phyloP scores from a whole-genome alignment of 2,797 vertebrate species.

The Lutjanus campechanus region DNA sequence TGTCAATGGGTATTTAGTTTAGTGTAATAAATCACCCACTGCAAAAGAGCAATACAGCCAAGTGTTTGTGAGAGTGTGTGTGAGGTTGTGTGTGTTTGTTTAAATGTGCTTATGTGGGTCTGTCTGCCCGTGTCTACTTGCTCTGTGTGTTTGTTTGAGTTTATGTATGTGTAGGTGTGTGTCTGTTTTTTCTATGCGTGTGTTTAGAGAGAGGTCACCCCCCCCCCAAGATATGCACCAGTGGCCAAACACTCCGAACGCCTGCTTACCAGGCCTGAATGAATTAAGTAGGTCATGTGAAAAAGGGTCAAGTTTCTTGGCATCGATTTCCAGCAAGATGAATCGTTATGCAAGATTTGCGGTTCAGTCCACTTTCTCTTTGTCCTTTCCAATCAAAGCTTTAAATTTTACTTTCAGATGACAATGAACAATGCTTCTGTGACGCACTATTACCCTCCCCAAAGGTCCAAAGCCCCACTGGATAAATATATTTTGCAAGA shows the following conservation, averaged over 20 bases:
- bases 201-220: conserved; percentile 44
- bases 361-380: conserved; percentile 43
- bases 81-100: conserved; percentile 31
- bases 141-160: conserved; percentile 25
- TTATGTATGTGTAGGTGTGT: conserved; percentile 9
- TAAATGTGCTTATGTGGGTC: conserved; percentile 37
- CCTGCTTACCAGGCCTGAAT: conserved; percentile 66
- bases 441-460: neutral
- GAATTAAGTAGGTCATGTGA: conserved; percentile 72
- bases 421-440: conserved; percentile 26
- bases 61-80: conserved; percentile 59
- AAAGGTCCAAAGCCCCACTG: neutral
- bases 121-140: conserved; percentile 21
- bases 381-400: conserved; percentile 51
- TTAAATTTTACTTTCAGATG: conserved; percentile 50
- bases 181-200: conserved; percentile 18
- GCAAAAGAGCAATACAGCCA: conserved; percentile 52
- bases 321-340: conserved; percentile 70
- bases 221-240: conserved; percentile 45
- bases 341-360: conserved; percentile 60
- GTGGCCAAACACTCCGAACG: conserved; percentile 51
- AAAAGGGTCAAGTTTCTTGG: conserved; percentile 76
- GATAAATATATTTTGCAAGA: conserved; percentile 11
- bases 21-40: conserved; percentile 80
- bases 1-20: conserved; percentile 84